Conservation (phyloP, 1,140 invertebrate genomes). For the Magallana ariakensis region DNA sequence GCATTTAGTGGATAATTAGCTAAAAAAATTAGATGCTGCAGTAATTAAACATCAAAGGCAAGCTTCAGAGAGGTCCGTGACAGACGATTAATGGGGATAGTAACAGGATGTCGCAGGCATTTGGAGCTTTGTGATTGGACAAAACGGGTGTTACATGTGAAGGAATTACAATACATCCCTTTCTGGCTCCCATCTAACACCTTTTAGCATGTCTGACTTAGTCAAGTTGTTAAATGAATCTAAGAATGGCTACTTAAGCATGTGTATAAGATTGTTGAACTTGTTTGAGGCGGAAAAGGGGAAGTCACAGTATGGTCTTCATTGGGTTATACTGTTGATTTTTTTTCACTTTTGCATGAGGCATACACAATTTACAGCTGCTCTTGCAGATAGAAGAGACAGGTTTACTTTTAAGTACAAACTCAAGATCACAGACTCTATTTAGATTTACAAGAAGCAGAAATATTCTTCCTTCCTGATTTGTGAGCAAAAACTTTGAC, state of each 20-base stretch:
- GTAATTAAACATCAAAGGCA: slow-evolving; percentile 34
- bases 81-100: slow-evolving; percentile 1
- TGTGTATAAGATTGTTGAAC: background rate
- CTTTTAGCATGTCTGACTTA: slow-evolving; percentile 9
- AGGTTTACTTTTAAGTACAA: background rate
- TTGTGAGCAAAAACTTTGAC: no score
- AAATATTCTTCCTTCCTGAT: no score
- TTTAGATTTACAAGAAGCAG: no score
- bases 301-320: background rate
- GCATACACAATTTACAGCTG: background rate
- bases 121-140: background rate
- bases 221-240: slow-evolving; percentile 11
- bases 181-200: slow-evolving; percentile 1
- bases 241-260: background rate
- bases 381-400: background rate
- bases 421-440: no score
- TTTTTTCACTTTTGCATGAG: background rate
- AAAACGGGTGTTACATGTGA: background rate
- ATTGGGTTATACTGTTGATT: no score
- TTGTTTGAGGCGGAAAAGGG: background rate
- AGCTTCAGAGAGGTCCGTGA: slow-evolving; percentile 18
- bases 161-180: slow-evolving; percentile 6
- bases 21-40: slow-evolving; percentile 30
- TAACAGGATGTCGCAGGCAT: slow-evolving; percentile 13
- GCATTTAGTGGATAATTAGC: slow-evolving; percentile 33